phyloP scores from a whole-genome alignment of 2,113 vertebrate species.

The Loxodonta africana region DNA sequence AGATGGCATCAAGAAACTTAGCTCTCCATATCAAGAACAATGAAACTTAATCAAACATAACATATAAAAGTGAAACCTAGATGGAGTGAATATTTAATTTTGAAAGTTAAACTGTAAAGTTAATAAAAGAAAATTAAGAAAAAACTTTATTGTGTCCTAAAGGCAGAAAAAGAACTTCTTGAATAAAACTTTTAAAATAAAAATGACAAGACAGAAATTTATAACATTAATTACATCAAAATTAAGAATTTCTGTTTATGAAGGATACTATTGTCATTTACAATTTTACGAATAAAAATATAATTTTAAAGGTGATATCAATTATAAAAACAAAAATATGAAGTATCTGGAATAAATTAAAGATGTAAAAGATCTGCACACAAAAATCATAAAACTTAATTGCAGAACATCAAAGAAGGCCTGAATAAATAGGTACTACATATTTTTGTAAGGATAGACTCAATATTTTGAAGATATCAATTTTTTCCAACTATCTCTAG shows the following conservation, averaged over 20 bases:
- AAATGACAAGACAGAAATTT: neutral
- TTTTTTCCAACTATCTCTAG: neutral
- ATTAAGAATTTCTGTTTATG: neutral
- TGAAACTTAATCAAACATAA: neutral
- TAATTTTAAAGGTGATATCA: neutral
- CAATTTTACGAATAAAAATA: neutral
- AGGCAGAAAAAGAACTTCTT: neutral
- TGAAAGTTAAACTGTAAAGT: constrained; percentile 6
- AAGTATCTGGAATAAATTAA: neutral
- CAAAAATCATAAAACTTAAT: neutral
- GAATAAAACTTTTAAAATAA: neutral
- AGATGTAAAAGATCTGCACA: neutral
- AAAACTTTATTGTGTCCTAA: neutral
- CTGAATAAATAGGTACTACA: neutral
- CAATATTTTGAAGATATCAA: neutral
- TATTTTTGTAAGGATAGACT: neutral
- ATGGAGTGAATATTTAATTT: constrained; percentile 14
- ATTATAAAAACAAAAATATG: neutral
- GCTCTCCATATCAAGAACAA: neutral
- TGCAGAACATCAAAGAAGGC: neutral
- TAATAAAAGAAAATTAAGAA: constrained; percentile 20
- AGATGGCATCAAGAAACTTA: neutral
- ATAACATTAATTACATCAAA: neutral
- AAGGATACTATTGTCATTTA: neutral
- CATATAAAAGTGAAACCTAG: neutral